Evolutionary conservation across 2,888 invertebrate genomes (phyloP).

Genomic region (Dryocosmus kuriphilus): DNA sequence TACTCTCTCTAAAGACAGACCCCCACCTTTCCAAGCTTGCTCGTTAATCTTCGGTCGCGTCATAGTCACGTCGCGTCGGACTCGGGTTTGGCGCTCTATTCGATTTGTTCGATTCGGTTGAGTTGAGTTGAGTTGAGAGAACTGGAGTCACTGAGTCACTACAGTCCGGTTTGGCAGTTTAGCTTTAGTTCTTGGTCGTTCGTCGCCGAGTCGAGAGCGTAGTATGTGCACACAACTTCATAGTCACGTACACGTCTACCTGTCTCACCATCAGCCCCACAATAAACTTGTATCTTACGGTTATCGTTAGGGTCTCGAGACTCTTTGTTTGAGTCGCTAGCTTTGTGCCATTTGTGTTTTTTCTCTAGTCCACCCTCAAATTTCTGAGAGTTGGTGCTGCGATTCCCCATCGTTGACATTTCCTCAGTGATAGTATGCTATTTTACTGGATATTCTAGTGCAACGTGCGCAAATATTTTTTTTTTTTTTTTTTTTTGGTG

Average conservation of each 20-base stretch:
- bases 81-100: conserved; percentile 36
- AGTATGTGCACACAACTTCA: conserved; percentile 74
- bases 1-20: not conserved
- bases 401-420: not conserved
- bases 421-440: conserved; percentile 34
- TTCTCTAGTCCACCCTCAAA: conserved; percentile 20
- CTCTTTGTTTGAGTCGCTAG: not conserved
- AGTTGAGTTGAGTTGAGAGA: conserved; percentile 8
- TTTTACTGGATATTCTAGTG: conserved; percentile 41
- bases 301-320: conserved; percentile 69
- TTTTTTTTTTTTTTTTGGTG: conserved; percentile 9
- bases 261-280: conserved; percentile 70
- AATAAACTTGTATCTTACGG: conserved; percentile 73
- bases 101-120: conserved; percentile 18
- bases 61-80: conserved; percentile 2
- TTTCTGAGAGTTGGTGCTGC: conserved; percentile 3
- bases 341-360: conserved; percentile 3
- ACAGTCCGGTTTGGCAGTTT: conserved; percentile 34
- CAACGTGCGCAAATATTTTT: conserved; percentile 23
- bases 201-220: conserved; percentile 55
- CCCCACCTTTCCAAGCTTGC: not conserved
- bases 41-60: not conserved
- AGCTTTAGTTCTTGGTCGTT: conserved; percentile 56
- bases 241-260: conserved; percentile 68
- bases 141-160: conserved; percentile 32